Evolutionary conservation across 2,888 invertebrate species (phyloP).

Genomic region (Atethmia centrago): DNA sequence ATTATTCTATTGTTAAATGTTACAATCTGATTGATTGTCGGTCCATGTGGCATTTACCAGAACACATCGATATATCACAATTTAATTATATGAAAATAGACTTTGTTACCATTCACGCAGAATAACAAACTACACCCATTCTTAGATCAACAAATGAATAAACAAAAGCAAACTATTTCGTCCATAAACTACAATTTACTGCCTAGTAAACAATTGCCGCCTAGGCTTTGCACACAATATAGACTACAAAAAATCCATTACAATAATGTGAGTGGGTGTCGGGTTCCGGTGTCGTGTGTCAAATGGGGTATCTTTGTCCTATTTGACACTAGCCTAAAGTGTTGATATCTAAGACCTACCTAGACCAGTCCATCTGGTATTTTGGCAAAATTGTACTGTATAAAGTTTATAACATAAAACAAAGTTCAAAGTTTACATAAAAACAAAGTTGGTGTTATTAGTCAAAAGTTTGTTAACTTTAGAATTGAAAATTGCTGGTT

Average conservation of each 20-base stretch:
- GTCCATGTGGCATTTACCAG: neutral
- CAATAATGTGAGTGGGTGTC: slow-evolving; percentile 36
- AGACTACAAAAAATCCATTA: slow-evolving; percentile 51
- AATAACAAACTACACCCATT: slow-evolving; percentile 20
- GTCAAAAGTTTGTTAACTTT: too few species aligned
- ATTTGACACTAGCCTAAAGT: slow-evolving; percentile 4
- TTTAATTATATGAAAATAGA: slow-evolving; percentile 14
- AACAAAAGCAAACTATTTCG: slow-evolving; percentile 20
- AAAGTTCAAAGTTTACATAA: too few species aligned
- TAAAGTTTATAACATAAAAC: too few species aligned
- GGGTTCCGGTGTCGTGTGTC: slow-evolving; percentile 18
- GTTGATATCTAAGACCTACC: neutral
- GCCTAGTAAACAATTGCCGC: slow-evolving; percentile 21
- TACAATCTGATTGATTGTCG: neutral
- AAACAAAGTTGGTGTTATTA: too few species aligned
- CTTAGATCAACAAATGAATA: slow-evolving; percentile 23
- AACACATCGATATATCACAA: slow-evolving; percentile 5
- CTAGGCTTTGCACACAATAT: slow-evolving; percentile 30
- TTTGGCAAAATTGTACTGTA: neutral
- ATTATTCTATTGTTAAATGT: neutral
- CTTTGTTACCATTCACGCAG: slow-evolving; percentile 9
- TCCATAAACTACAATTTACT: slow-evolving; percentile 17
- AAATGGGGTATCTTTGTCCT: slow-evolving; percentile 15
- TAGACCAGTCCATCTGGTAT: neutral
- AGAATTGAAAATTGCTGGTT: too few species aligned